These are phyloP conservation scores for Drosophila pallidifrons DNA, from an alignment of 1,140 invertebrate species.

Conservation along the genomic window DNA sequence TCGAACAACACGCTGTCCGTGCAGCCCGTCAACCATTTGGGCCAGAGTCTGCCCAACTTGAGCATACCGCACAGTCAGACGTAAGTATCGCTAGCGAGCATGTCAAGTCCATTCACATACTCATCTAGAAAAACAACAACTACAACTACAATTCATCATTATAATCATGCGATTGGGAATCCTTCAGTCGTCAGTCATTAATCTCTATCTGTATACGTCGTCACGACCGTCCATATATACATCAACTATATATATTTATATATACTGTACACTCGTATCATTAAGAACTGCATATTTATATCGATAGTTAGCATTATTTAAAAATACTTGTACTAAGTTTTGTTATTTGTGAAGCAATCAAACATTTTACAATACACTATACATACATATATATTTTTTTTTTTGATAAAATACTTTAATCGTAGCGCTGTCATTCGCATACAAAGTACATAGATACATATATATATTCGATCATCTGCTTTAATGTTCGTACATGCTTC, in stretches of 20 bases:
- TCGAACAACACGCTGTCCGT: constrained; percentile 90
- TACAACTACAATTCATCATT: constrained; percentile 14
- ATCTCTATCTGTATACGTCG: constrained; percentile 31
- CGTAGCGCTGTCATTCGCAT: neutral
- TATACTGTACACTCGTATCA: constrained; percentile 7
- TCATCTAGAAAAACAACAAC: constrained; percentile 5
- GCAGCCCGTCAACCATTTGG: constrained; percentile 88
- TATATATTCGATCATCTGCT: constrained; percentile 6
- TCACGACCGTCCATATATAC: constrained; percentile 38
- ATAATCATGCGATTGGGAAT: constrained; percentile 40
- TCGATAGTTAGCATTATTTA: constrained; percentile 13
- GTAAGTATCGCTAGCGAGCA: constrained; percentile 65
- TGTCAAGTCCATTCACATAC: constrained; percentile 11
- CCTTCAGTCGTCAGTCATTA: constrained; percentile 35
- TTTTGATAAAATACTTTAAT: constrained; percentile 2
- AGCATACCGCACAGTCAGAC: constrained; percentile 84
- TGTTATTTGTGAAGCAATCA: constrained; percentile 32
- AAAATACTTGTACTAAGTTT: constrained; percentile 13
- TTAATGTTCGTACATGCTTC: constrained; percentile 2
- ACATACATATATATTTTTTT: neutral
- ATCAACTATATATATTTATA: constrained; percentile 15
- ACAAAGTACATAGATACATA: neutral
- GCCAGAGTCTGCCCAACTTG: constrained; percentile 91
- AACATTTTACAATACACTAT: constrained; percentile 20
- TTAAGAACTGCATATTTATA: constrained; percentile 21